phyloP scores from a whole-genome alignment of 2,797 vertebrate species.

The Pempheris klunzingeri region DNA sequence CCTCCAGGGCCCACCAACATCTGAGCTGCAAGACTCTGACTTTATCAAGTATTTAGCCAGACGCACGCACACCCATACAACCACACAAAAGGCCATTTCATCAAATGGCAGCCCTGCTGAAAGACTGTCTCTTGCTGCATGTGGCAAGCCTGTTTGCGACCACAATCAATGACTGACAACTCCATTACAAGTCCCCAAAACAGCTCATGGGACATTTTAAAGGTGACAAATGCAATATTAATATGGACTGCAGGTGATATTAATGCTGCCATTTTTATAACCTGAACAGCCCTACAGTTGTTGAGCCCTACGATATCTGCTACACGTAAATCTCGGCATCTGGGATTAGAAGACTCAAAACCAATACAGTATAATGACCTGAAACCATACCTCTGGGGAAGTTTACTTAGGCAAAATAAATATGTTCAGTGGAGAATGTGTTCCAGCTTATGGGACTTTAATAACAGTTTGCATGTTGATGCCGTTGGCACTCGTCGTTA shows the following conservation, averaged over 20 bases:
- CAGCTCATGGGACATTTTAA: slow-evolving; percentile 54
- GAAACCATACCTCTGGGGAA: slow-evolving; percentile 15
- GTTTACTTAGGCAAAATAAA: slow-evolving; percentile 46
- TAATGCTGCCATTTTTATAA: slow-evolving; percentile 52
- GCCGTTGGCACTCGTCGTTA: slow-evolving; percentile 9
- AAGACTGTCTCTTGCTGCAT: slow-evolving; percentile 65
- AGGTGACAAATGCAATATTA: slow-evolving; percentile 65
- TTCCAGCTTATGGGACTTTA: slow-evolving; percentile 24
- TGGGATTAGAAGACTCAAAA: slow-evolving; percentile 42
- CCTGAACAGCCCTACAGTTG: slow-evolving; percentile 19
- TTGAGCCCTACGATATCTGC: slow-evolving; percentile 22
- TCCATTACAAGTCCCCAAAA: slow-evolving; percentile 60
- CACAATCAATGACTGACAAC: slow-evolving; percentile 74
- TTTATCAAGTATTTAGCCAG: slow-evolving; percentile 71
- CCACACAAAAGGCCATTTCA: slow-evolving; percentile 77
- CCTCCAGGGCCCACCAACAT: slow-evolving; percentile 57
- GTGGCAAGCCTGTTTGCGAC: slow-evolving; percentile 45
- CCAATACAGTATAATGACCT: slow-evolving; percentile 21
- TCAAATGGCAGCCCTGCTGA: slow-evolving; percentile 75
- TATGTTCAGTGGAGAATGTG: slow-evolving; percentile 23
- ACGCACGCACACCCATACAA: slow-evolving; percentile 29
- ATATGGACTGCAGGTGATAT: slow-evolving; percentile 48
- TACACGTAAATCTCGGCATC: slow-evolving; percentile 24
- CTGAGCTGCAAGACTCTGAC: slow-evolving; percentile 57
- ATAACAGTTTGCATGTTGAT: slow-evolving; percentile 31